phyloP scores from a whole-genome alignment of 2,888 invertebrate species.

The Thymelicus sylvestris region DNA sequence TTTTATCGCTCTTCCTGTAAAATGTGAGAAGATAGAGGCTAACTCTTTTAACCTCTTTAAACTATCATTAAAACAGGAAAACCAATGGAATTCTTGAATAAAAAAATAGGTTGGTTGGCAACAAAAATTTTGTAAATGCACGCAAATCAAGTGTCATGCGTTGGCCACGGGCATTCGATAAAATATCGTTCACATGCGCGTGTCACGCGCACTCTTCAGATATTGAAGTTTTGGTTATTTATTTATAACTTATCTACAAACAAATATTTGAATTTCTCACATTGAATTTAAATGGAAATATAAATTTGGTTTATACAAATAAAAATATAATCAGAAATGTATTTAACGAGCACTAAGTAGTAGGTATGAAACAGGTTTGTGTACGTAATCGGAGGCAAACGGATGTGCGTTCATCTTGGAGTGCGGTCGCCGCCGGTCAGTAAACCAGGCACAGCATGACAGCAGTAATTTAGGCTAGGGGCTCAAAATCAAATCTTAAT shows the following conservation, averaged over 20 bases:
- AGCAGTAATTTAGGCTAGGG: conserved; percentile 13
- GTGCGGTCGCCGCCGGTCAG: background rate
- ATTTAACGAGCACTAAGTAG: background rate
- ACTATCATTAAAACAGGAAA: background rate
- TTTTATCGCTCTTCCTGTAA: background rate
- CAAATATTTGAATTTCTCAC: no score
- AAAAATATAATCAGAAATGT: background rate
- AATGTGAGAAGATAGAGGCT: background rate
- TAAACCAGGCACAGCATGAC: conserved; percentile 15
- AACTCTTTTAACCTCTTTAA: background rate
- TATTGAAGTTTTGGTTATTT: background rate
- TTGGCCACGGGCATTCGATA: conserved; percentile 6
- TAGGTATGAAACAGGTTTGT: conserved; percentile 10
- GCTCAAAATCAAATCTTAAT: background rate
- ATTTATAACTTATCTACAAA: background rate
- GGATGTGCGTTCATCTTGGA: conserved; percentile 2
- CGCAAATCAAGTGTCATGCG: conserved; percentile 55
- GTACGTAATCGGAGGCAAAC: background rate
- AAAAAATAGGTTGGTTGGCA: conserved; percentile 50
- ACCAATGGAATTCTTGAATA: conserved; percentile 60
- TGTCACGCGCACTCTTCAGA: background rate
- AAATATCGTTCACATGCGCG: background rate
- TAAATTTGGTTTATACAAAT: no score
- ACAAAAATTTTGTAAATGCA: conserved; percentile 65
- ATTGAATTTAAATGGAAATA: no score